Conservation (phyloP, 2,797 vertebrate genomes). For the Sorex maritimensis region DNA sequence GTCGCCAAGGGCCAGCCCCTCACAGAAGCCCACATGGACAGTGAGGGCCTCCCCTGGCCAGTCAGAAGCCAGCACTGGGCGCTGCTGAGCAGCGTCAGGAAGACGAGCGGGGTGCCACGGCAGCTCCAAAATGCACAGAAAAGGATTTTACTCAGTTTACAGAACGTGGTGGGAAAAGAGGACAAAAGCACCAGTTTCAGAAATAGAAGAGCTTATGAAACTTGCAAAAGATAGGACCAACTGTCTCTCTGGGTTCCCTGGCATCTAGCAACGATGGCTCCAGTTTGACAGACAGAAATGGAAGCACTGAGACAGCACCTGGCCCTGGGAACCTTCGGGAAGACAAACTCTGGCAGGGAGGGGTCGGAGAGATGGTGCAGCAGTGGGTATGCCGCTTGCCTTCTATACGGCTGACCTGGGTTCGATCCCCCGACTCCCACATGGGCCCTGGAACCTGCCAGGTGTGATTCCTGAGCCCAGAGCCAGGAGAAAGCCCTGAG, state of each 20-base stretch:
- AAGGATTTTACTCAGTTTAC: not conserved
- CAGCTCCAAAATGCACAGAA: not conserved
- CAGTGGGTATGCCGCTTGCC: too few species aligned
- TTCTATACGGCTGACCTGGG: not conserved
- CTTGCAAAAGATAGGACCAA: constrained; percentile 3
- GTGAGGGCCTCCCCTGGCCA: fast-evolving
- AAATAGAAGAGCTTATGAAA: not conserved
- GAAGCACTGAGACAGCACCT: not conserved
- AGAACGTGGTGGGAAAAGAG: not conserved
- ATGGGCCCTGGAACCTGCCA: too few species aligned
- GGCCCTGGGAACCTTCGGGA: not conserved
- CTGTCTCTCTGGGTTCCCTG: not conserved
- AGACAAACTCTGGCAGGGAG: not conserved
- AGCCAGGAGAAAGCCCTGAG: too few species aligned
- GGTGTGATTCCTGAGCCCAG: too few species aligned
- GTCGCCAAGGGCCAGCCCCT: not conserved
- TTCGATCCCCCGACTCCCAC: too few species aligned
- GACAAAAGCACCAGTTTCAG: not conserved
- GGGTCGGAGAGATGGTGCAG: too few species aligned
- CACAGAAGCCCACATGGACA: too few species aligned
- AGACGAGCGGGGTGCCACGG: not conserved
- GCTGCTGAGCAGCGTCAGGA: not conserved
- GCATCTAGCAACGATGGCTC: not conserved
- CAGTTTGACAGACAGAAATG: not conserved
- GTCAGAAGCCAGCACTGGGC: not conserved